phyloP scores from a whole-genome alignment of 2,888 invertebrate species.

The Pseudoips prasinana region DNA sequence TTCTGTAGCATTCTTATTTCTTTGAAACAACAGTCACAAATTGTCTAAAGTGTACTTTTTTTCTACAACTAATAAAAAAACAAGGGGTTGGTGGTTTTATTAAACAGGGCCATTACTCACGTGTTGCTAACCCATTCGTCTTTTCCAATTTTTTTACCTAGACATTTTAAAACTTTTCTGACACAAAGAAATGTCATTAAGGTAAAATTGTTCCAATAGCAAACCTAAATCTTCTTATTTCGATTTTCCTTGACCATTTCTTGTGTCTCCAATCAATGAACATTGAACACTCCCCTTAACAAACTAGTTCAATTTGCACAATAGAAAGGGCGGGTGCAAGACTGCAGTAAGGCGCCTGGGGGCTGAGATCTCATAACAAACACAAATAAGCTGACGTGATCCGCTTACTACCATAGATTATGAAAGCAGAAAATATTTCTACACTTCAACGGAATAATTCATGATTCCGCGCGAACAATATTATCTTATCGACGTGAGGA shows the following conservation, averaged over 20 bases:
- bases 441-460: constrained; percentile 56
- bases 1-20: too few species aligned
- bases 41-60: too few species aligned
- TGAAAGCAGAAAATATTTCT: constrained; percentile 59
- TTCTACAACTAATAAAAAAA: too few species aligned
- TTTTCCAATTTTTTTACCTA: too few species aligned
- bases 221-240: neutral
- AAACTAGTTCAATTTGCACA: constrained; percentile 54
- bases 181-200: neutral
- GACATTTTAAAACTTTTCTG: too few species aligned
- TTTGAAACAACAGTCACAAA: too few species aligned
- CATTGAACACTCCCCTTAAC: constrained; percentile 29
- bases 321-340: constrained; percentile 48
- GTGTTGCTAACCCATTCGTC: too few species aligned
- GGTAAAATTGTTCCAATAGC: neutral
- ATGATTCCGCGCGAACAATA: constrained; percentile 52
- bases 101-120: too few species aligned
- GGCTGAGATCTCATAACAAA: constrained; percentile 75
- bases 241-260: too few species aligned
- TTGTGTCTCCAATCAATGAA: too few species aligned
- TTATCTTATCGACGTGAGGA: constrained; percentile 64
- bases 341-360: constrained; percentile 61
- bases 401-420: constrained; percentile 77
- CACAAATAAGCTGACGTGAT: constrained; percentile 80
- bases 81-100: too few species aligned